Evolutionary conservation across 2,797 vertebrate genomes (phyloP).

Genomic region (Scyliorhinus canicula): DNA sequence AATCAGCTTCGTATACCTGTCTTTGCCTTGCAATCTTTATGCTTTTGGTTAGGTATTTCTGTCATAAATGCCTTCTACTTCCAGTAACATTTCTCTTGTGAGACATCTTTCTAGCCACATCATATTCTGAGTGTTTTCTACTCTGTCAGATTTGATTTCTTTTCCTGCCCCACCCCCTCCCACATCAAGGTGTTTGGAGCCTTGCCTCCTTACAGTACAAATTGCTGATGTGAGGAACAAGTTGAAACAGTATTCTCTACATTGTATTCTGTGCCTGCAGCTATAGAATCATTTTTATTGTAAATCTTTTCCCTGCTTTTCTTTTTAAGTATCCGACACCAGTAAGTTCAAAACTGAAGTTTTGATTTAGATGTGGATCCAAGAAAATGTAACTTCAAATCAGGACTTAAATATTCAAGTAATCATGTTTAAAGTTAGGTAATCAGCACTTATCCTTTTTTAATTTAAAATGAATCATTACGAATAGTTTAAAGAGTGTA

Average conservation of each 20-base stretch:
- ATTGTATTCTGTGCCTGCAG: not conserved
- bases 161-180: constrained; percentile 42
- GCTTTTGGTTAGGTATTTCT: not conserved
- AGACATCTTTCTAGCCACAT: not conserved
- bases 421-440: not conserved
- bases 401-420: constrained; percentile 17
- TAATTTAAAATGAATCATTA: not conserved
- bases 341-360: not conserved
- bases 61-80: not conserved
- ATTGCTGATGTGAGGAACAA: constrained; percentile 18
- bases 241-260: constrained; percentile 29
- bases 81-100: not conserved
- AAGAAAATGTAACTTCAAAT: constrained; percentile 25
- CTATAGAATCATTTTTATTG: constrained; percentile 31
- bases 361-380: not conserved
- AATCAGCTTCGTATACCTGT: not conserved
- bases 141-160: constrained; percentile 37
- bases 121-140: not conserved
- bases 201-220: not conserved
- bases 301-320: not conserved
- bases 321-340: constrained; percentile 17
- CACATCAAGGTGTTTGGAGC: constrained; percentile 43
- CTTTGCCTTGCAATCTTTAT: not conserved
- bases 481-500: not conserved
- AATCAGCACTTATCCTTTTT: not conserved